Evolutionary conservation across 2,113 vertebrate genomes (phyloP).

Genomic region (Alosa alosa): DNA sequence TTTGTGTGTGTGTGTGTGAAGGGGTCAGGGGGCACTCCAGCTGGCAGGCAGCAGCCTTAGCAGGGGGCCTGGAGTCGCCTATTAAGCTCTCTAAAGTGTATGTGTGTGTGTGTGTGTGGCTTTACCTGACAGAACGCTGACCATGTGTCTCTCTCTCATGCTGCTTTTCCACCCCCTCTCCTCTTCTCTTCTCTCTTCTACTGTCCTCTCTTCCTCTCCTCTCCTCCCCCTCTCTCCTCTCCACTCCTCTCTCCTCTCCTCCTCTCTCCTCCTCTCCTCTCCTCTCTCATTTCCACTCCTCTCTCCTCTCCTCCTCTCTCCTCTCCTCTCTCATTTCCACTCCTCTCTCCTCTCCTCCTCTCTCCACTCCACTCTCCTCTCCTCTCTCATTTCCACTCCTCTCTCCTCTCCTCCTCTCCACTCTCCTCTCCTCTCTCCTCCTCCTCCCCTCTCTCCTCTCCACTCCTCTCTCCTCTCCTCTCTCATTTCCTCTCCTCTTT

Average conservation of each 20-base stretch:
- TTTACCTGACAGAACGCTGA: conserved; percentile 48
- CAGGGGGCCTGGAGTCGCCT: conserved; percentile 3
- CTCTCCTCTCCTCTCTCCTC: neutral
- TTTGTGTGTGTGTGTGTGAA: too few relatives aligned
- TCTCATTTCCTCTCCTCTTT: too few relatives aligned
- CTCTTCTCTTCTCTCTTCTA: neutral
- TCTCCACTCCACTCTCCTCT: too few relatives aligned
- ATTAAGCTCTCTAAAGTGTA: too few relatives aligned
- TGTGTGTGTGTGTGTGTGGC: conserved; percentile 16
- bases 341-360: too few relatives aligned
- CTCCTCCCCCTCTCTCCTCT: neutral
- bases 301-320: too few relatives aligned
- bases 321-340: too few relatives aligned
- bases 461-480: too few relatives aligned
- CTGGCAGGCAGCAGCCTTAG: neutral
- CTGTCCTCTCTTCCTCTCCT: neutral
- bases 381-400: too few relatives aligned
- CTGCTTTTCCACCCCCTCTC: neutral
- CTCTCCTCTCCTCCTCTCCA: neutral
- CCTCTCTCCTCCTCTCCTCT: too few relatives aligned
- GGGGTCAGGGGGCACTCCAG: conserved; percentile 48
- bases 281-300: neutral
- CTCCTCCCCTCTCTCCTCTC: neutral
- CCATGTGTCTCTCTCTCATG: conserved; percentile 49
- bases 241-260: neutral